Percentiles rank a stretch among this genome's conserved stretches.
Evolutionary conservation across 2,888 invertebrate species (phyloP).

Genomic region (Microctonus aethiopoides): DNA sequence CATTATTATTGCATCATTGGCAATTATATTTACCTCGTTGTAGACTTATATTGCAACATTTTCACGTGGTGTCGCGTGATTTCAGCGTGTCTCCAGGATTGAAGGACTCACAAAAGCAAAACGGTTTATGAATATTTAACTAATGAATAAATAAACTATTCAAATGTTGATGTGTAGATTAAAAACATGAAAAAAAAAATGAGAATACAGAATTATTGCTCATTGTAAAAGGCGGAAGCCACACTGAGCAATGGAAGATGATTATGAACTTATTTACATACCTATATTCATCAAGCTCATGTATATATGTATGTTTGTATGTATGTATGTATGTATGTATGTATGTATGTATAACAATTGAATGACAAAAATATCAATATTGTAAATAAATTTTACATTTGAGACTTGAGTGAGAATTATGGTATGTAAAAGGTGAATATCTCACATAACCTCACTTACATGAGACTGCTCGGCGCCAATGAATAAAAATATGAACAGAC

Average conservation of each 20-base stretch:
- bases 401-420: too few species aligned
- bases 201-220: too few species aligned
- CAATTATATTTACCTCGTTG: conserved; percentile 8
- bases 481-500: too few species aligned
- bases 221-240: too few species aligned
- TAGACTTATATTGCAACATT: conserved; percentile 6
- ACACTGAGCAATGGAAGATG: too few species aligned
- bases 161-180: neutral
- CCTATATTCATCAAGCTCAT: too few species aligned
- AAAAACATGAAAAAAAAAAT: neutral
- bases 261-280: too few species aligned
- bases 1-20: conserved; percentile 2
- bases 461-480: neutral
- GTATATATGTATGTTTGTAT: too few species aligned
- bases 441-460: too few species aligned
- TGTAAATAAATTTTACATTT: too few species aligned
- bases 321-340: too few species aligned
- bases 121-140: neutral
- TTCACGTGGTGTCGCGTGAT: conserved; percentile 19
- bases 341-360: too few species aligned
- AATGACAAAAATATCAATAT: neutral
- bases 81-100: neutral
- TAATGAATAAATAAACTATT: neutral
- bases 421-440: neutral
- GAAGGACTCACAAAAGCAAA: conserved; percentile 10